Base-by-base conservation (phyloP, 1,140 invertebrate species). In the Aphelenchoides besseyi region DNA sequence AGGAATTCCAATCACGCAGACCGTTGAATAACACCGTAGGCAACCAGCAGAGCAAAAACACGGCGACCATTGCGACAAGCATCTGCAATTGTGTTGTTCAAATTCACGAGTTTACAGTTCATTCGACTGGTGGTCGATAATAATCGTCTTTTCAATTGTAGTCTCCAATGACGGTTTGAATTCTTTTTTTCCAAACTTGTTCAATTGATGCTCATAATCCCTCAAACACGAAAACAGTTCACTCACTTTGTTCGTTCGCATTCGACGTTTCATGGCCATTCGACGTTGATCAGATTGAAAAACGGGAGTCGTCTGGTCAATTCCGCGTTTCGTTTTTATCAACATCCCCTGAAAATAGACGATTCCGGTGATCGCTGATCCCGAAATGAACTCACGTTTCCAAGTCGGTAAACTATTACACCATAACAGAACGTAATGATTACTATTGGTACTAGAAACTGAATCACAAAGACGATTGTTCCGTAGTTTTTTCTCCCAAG, bases 1-100 rank as follows among this genome's bases (percentile, higher is more conserved):
- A 73, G 54, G 74, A 82, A 57, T 88, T 85, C 61, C 87, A 86
- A 74, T 88, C 87, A 3, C 86, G 85, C 16, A 88, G 78, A 2
- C 88, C 71, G 69, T 88, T 87, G 76, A 88, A 88, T 9, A 87
- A 75, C 70, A 88, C 87, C n/a, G 88, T 41, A 3, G 76, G 80
- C 0, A 76, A 64, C 75, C 71, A 74, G 53, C 79, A 79, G 23
- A 62, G 30, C 30, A 74, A 52, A 54, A 78, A 78, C 9, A 78
- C 71, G 54, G 41, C 69, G 26, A 78, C 76, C 76, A 78, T 78
- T 1, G 74, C 72, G 67, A 68, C 26, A 12, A 69, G 61, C 67
- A 69, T 68, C n/a, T n/a, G 41, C 12, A 12, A 48, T n/a, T 48
- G 41, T 48, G n/a, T n/a, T 48, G 41, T 48, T 48, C 41, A 12